Percentiles rank a stretch among this genome's conserved stretches.
phyloP scores from a whole-genome alignment of 2,113 vertebrate species.

The Dipodomys ordii region DNA sequence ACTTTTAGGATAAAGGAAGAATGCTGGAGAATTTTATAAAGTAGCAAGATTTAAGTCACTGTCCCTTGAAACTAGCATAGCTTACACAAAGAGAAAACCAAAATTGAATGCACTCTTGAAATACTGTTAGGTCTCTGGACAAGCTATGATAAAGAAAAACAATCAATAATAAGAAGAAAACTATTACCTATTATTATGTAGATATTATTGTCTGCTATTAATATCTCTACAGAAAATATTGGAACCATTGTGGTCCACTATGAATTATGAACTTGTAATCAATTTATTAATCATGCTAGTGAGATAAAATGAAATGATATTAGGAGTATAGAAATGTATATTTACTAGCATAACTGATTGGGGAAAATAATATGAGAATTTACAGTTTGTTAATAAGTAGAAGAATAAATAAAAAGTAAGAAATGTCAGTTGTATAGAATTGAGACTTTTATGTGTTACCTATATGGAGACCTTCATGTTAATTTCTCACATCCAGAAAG shows the following conservation, averaged over 20 bases:
- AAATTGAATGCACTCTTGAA: neutral
- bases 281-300: neutral
- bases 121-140: neutral
- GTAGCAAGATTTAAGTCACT: neutral
- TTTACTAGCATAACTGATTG: neutral
- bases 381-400: neutral
- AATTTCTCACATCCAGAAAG: neutral
- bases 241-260: neutral
- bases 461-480: too few relatives aligned
- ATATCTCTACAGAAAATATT: neutral
- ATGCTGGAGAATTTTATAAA: neutral
- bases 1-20: neutral
- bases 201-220: too few relatives aligned
- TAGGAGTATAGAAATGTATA: neutral
- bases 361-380: neutral
- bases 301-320: neutral
- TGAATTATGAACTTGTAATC: neutral
- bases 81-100: neutral
- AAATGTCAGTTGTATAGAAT: neutral
- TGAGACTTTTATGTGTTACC: neutral
- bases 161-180: neutral
- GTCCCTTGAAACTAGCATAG: neutral
- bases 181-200: too few relatives aligned
- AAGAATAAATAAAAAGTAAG: neutral
- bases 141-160: neutral